Evolutionary conservation across 2,113 vertebrate species (phyloP).

Genomic region (Reinhardtius hippoglossoides): DNA sequence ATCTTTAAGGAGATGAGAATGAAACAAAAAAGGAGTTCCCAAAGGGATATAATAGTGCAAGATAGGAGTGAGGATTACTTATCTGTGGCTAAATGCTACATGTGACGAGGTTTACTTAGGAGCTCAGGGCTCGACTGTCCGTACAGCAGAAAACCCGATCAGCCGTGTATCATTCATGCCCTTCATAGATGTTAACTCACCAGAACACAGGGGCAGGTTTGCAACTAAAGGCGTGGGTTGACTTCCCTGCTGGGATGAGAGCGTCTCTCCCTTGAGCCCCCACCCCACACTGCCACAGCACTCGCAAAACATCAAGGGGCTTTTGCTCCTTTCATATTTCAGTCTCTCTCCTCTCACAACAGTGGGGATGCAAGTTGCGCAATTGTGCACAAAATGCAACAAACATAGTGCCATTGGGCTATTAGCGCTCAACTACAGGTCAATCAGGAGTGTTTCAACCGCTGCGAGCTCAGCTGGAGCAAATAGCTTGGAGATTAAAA

Average conservation of each 20-base stretch:
- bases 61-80: constrained; percentile 2
- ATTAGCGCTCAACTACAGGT: constrained; percentile 65
- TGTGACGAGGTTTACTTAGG: constrained; percentile 9
- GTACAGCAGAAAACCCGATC: constrained; percentile 43
- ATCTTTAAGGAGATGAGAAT: constrained; percentile 45
- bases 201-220: constrained; percentile 46
- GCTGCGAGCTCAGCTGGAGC: constrained; percentile 60
- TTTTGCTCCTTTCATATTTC: constrained; percentile 49
- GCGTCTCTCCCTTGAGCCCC: constrained; percentile 65
- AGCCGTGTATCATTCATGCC: constrained; percentile 51
- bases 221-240: constrained; percentile 46
- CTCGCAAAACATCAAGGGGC: constrained; percentile 66
- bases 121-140: constrained; percentile 17
- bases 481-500: constrained; percentile 56
- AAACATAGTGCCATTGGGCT: constrained; percentile 51
- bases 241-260: constrained; percentile 64
- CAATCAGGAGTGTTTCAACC: constrained; percentile 59
- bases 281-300: constrained; percentile 63
- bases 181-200: constrained; percentile 51
- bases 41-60: constrained; percentile 23
- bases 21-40: constrained; percentile 26
- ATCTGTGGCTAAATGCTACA: constrained; percentile 49
- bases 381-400: constrained; percentile 39
- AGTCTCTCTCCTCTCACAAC: constrained; percentile 18
- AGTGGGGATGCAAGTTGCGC: constrained; percentile 18